phyloP scores from a whole-genome alignment of 2,113 vertebrate genomes.

The Chloebia gouldiae region DNA sequence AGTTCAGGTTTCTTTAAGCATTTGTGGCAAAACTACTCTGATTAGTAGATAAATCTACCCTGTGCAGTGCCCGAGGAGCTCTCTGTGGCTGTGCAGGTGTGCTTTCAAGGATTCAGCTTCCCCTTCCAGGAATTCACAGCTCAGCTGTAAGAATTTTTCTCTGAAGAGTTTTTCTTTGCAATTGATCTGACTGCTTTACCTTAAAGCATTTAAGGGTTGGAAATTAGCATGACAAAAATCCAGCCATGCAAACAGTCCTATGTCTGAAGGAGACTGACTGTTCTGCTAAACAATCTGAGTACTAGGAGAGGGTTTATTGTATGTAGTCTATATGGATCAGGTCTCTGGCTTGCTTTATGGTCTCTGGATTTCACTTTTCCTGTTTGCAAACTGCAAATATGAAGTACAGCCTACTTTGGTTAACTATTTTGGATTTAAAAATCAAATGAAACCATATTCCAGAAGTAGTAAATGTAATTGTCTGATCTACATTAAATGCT shows the following conservation, averaged over 20 bases:
- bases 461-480: background rate
- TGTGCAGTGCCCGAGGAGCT: background rate
- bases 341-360: background rate
- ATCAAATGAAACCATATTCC: background rate
- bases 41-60: background rate
- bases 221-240: constrained; percentile 18
- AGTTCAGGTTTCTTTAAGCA: background rate
- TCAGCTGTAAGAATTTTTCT: background rate
- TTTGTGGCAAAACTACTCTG: background rate
- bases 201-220: background rate
- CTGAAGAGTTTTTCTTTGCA: background rate
- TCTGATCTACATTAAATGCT: background rate
- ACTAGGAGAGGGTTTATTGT: background rate
- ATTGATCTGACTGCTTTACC: background rate
- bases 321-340: background rate
- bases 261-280: background rate
- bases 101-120: background rate
- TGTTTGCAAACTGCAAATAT: background rate
- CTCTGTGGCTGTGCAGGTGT: background rate
- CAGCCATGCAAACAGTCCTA: background rate
- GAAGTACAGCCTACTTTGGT: background rate
- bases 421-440: background rate
- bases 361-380: background rate
- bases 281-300: background rate
- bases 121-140: constrained; percentile 17